Percentiles rank a stretch among this genome's conserved stretches.
phyloP scores from a whole-genome alignment of 1,140 invertebrate genomes.

The Laupala kohalensis region DNA sequence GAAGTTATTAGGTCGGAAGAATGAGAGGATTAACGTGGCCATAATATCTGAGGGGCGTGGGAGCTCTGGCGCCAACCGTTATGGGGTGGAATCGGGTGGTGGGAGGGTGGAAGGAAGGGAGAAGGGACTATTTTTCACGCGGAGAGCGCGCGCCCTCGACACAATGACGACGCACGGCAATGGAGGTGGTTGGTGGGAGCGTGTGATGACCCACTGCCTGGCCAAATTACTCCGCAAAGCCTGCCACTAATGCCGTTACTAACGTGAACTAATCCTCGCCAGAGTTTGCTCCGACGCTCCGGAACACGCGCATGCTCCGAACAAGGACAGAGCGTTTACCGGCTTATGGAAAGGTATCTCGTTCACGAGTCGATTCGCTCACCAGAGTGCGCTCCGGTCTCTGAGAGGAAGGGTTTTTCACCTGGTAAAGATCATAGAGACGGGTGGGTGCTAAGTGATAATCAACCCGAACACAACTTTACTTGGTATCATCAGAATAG shows the following conservation, averaged over 20 bases:
- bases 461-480: no score
- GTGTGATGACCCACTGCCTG: neutral
- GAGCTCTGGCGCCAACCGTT: neutral
- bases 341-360: no score
- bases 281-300: neutral
- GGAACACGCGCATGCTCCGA: neutral
- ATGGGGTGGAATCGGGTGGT: neutral
- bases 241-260: neutral
- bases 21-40: neutral
- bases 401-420: no score
- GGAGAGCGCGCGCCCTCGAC: no score
- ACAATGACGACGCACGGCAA: neutral
- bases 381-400: no score
- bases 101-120: neutral
- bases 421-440: no score
- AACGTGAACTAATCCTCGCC: neutral
- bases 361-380: no score
- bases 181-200: neutral
- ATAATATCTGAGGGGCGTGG: neutral
- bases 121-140: no score
- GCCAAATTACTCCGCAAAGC: neutral
- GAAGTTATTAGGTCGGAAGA: neutral
- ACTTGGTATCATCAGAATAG: no score
- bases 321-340: no score
- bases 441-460: no score